A percentile compares a stretch with the other conserved stretches of the same genome.
These are phyloP conservation scores for Mallateleia sp. DNA, from an alignment of 2,888 invertebrate species.

Conservation along the genomic window DNA sequence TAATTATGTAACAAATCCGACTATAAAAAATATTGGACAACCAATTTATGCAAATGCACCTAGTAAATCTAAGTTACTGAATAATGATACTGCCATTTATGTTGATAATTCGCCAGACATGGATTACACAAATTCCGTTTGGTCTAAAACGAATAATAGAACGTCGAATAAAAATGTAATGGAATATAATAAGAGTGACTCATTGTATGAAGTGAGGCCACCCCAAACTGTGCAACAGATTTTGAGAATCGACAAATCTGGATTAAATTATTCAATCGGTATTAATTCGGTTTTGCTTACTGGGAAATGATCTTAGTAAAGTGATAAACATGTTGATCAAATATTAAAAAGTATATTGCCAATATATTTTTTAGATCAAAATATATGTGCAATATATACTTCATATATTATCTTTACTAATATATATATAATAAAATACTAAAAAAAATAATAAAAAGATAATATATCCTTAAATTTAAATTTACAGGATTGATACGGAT, in stretches of 20 bases:
- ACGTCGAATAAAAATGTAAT: constrained; percentile 84
- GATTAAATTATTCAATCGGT: constrained; percentile 85
- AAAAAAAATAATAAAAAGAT: too few relatives aligned
- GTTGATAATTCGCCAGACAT: constrained; percentile 92
- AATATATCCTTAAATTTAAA: too few relatives aligned
- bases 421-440: too few relatives aligned
- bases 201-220: constrained; percentile 87
- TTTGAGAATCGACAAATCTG: constrained; percentile 87
- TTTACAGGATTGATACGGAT: too few relatives aligned
- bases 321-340: too few relatives aligned
- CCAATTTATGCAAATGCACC: constrained; percentile 97
- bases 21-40: constrained; percentile 90
- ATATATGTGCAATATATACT: too few relatives aligned
- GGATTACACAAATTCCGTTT: constrained; percentile 85
- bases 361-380: too few relatives aligned
- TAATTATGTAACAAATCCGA: constrained; percentile 84
- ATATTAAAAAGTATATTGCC: too few relatives aligned
- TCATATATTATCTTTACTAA: too few relatives aligned
- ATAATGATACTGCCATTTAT: constrained; percentile 92
- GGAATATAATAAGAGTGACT: constrained; percentile 83
- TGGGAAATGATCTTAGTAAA: too few relatives aligned
- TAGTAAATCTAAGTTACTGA: constrained; percentile 95
- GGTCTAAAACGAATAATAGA: constrained; percentile 83
- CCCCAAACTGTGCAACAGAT: constrained; percentile 89
- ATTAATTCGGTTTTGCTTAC: too few relatives aligned